phyloP scores from a whole-genome alignment of 2,113 vertebrate genomes.

The Helogale parvula region DNA sequence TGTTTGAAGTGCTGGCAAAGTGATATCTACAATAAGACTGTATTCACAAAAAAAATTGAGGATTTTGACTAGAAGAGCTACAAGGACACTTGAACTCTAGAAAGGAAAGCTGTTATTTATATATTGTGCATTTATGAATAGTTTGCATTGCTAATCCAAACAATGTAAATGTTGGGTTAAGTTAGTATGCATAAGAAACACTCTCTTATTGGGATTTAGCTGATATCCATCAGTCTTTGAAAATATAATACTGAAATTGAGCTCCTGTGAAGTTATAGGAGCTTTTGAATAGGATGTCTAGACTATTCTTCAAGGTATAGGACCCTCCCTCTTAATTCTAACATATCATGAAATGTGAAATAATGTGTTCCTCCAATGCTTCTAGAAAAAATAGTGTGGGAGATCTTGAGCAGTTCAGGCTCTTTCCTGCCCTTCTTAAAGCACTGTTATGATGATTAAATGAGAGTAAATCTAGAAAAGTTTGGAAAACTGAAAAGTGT shows the following conservation, averaged over 20 bases:
- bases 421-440: neutral
- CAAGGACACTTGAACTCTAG: neutral
- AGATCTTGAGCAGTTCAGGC: neutral
- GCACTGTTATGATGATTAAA: neutral
- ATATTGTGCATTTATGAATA: neutral
- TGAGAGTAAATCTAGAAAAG: neutral
- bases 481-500: neutral
- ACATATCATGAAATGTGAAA: slow-evolving; percentile 13
- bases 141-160: neutral
- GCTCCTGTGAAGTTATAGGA: slow-evolving; percentile 25
- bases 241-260: slow-evolving; percentile 23
- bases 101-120: slow-evolving; percentile 15
- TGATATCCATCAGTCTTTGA: neutral
- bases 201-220: neutral
- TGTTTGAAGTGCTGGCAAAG: neutral
- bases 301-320: neutral
- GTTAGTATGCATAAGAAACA: neutral
- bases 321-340: neutral
- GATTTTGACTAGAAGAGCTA: slow-evolving; percentile 4
- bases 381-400: neutral
- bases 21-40: neutral
- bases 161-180: slow-evolving; percentile 13
- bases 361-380: neutral
- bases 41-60: neutral
- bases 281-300: slow-evolving; percentile 18